Evolutionary conservation across 2,888 invertebrate species (phyloP), one percentile per base, ranked within the genome.

Genomic region (Tanytarsus gracilentus): DNA sequence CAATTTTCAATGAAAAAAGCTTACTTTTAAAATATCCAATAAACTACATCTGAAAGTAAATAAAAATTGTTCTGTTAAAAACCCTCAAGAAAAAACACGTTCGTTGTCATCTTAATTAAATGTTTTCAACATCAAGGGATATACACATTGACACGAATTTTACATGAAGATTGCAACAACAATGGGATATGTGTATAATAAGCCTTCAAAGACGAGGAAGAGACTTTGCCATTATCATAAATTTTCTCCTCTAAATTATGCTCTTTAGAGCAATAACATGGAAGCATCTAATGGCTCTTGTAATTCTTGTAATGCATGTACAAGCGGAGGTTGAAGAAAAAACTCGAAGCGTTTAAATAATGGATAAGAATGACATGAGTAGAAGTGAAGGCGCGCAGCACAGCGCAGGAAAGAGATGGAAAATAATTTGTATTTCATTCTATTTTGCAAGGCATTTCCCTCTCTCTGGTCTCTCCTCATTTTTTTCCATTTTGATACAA

Each of bases 241-340:
- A 56, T 56, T 40, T 56, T 53, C 56, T 39, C 44, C 11, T 40
- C 25, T 44, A 56, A 44, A 44, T 27, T 56, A 27, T 44, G 40
- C 56, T 49, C 49, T 27, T 56, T 11, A 58, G 58, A 30, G 29
- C 48, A 58, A 44, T 27, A 58, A 29, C 16, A 16, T 40, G 58
- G 14, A 58, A 48, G 27, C 16, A 44, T 58, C 58, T 58, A 44
- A 58, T 58, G 58, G 58, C 44, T 56, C 48, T 44, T 58, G 48
- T 58, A 48, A 58, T 48, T 21, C 58, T 44, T 25, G 14, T 58
- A 48, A 56, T 44, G 40, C 56, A 40, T 40, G 29, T 27, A 55
- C 8, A 44, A 44, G 40, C 8, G n/a, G 9, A 33, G 23, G 3
- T 16, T 18, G 18, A 18, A 44, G 40, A 33, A 33, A 33, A 23